Percentiles rank a stretch among this genome's conserved stretches.
phyloP scores from a whole-genome alignment of 2,797 vertebrate species.

The Rhodeus uyekii region DNA sequence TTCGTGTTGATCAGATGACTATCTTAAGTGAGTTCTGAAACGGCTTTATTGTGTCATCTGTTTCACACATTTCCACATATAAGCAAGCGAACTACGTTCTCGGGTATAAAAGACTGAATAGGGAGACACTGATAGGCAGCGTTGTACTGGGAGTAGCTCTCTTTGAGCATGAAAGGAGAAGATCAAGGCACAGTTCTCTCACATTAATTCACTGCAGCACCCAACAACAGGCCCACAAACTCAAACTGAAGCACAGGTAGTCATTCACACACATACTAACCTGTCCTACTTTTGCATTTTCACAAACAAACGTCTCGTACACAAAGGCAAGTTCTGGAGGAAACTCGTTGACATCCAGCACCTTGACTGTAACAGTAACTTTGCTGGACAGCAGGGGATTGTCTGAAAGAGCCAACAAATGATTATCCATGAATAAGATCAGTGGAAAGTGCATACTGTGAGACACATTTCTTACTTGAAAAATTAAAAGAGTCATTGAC shows the following conservation, averaged over 20 bases:
- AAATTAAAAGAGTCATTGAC: not conserved
- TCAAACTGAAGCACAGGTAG: constrained; percentile 22
- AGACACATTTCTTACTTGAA: not conserved
- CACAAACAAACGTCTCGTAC: constrained; percentile 87
- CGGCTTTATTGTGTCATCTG: constrained; percentile 17
- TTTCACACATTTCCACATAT: not conserved
- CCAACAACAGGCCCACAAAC: constrained; percentile 22
- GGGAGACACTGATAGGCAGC: not conserved
- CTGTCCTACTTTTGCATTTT: constrained; percentile 88
- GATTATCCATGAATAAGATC: constrained; percentile 10
- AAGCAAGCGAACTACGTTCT: not conserved
- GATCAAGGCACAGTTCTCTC: constrained; percentile 39
- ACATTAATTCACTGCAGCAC: constrained; percentile 27
- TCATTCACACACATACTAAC: constrained; percentile 67
- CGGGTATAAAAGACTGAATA: constrained; percentile 14
- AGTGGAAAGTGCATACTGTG: not conserved
- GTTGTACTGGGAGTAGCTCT: constrained; percentile 22
- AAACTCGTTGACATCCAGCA: constrained; percentile 94
- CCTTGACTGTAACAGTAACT: constrained; percentile 83
- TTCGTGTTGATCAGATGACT: not conserved
- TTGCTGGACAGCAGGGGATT: constrained; percentile 84
- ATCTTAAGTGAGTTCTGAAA: not conserved
- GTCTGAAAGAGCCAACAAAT: constrained; percentile 72
- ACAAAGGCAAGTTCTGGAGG: constrained; percentile 86
- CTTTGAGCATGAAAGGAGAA: constrained; percentile 34